These are phyloP conservation scores for Pandemis corylana DNA, from an alignment of 2,888 invertebrate species.

Conservation along the genomic window DNA sequence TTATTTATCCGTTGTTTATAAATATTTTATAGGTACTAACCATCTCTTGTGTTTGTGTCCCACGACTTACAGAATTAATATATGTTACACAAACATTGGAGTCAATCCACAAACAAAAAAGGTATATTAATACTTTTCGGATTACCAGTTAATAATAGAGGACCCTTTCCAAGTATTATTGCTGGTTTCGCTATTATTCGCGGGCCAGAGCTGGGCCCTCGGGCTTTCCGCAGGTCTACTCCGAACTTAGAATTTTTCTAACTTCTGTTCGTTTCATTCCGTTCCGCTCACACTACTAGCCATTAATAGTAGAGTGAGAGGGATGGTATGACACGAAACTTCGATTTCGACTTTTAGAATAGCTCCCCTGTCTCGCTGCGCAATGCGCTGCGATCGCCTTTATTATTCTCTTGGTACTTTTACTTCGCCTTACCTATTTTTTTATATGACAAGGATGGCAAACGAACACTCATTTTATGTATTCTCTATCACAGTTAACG, in stretches of 20 bases:
- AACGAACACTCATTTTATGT: slow-evolving; percentile 11
- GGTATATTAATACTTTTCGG: slow-evolving; percentile 10
- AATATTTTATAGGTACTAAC: background rate
- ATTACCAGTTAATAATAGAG: slow-evolving; percentile 21
- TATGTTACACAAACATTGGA: background rate
- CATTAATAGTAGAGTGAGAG: no score
- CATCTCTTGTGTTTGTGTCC: slow-evolving; percentile 8
- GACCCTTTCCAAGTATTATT: slow-evolving; percentile 21
- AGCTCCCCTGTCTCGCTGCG: background rate
- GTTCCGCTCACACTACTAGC: no score
- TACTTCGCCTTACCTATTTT: slow-evolving; percentile 2
- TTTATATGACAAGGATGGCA: slow-evolving; percentile 3
- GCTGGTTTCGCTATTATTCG: background rate
- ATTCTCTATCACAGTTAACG: slow-evolving; percentile 38
- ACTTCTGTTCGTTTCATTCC: no score
- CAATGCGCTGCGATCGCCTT: slow-evolving; percentile 9
- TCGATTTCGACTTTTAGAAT: no score
- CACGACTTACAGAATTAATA: background rate
- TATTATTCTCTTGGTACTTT: slow-evolving; percentile 1
- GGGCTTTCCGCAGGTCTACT: background rate
- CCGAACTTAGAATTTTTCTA: no score
- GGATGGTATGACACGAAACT: no score
- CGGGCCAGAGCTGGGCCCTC: background rate
- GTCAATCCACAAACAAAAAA: slow-evolving; percentile 9
- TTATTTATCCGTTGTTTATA: background rate